A percentile compares a stretch with the other conserved stretches of the same genome.
Conservation (phyloP, 2,888 invertebrate species). For the Mystacides longicornis region DNA sequence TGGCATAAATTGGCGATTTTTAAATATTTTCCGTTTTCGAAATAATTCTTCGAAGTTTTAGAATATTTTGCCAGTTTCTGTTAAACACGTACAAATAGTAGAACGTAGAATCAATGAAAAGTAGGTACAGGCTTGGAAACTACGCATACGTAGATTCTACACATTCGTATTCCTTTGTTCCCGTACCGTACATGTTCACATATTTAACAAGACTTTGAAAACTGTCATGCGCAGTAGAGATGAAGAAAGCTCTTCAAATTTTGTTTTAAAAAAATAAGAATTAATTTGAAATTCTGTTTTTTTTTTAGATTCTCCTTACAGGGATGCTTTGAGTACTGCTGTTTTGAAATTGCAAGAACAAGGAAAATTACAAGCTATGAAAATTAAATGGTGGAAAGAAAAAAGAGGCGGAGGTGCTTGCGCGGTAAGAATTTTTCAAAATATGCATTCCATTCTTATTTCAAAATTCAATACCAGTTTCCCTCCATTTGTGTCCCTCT, state of each 20-base stretch:
- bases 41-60: not conserved
- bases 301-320: conserved; percentile 68
- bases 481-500: not conserved
- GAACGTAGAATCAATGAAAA: no score
- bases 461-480: not conserved
- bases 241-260: no score
- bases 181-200: no score
- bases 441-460: not conserved
- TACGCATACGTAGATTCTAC: no score
- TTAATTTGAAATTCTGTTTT: no score
- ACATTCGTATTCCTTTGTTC: no score
- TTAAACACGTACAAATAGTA: no score
- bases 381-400: conserved; percentile 88
- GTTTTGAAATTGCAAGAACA: conserved; percentile 80
- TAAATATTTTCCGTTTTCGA: not conserved
- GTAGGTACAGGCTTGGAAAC: no score
- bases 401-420: conserved; percentile 69
- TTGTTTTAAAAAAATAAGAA: no score
- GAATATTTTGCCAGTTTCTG: not conserved
- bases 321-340: conserved; percentile 71
- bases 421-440: conserved; percentile 46
- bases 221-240: no score
- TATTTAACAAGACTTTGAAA: no score
- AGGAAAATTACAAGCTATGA: conserved; percentile 68
- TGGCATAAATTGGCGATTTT: not conserved